Evolutionary conservation across 1,140 invertebrate species (phyloP).

Genomic region (Calephelis nemesis): DNA sequence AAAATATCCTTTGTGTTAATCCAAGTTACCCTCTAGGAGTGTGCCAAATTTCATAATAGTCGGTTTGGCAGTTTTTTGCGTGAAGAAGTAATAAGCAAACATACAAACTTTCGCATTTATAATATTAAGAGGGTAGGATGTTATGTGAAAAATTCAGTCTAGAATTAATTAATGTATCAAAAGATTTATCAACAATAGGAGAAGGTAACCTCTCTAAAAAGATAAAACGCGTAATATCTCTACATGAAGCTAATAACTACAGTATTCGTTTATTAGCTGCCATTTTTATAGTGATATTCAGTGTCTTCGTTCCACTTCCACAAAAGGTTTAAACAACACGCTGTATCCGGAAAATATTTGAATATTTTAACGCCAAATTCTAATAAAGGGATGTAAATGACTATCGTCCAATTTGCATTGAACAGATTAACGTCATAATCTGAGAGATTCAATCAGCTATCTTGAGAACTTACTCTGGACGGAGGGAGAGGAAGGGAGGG

Average conservation of each 20-base stretch:
- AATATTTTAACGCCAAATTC: constrained; percentile 72
- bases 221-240: too few relatives aligned
- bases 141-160: too few relatives aligned
- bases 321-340: constrained; percentile 16
- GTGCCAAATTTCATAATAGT: too few relatives aligned
- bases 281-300: constrained; percentile 21
- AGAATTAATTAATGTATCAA: too few relatives aligned
- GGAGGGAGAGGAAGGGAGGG: constrained; percentile 33
- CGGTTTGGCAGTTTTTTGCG: too few relatives aligned
- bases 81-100: too few relatives aligned
- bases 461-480: constrained; percentile 60
- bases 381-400: constrained; percentile 76
- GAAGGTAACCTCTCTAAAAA: too few relatives aligned
- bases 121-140: too few relatives aligned
- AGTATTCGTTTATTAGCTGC: not conserved
- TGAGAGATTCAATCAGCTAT: constrained; percentile 75
- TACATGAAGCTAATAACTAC: not conserved
- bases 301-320: constrained; percentile 22
- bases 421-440: constrained; percentile 79
- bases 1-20: too few relatives aligned
- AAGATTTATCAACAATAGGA: too few relatives aligned
- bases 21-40: too few relatives aligned
- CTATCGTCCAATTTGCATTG: constrained; percentile 77
- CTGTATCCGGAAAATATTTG: constrained; percentile 52
- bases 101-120: too few relatives aligned